Conservation (phyloP, 2,797 vertebrate species). For the Trichosurus vulpecula region DNA sequence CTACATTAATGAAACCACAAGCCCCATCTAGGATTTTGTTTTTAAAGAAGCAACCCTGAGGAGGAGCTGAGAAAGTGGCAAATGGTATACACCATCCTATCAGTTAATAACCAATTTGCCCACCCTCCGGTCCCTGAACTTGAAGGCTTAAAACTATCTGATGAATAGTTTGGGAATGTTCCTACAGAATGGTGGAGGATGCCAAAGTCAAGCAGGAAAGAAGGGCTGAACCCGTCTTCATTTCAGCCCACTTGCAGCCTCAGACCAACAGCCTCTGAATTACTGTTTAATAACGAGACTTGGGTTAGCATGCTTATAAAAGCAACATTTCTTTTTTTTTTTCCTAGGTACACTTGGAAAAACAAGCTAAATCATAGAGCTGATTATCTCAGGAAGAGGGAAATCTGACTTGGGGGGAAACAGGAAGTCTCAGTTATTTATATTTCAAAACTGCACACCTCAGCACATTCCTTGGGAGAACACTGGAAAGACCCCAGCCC, state of each 20-base stretch:
- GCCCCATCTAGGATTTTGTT: background rate
- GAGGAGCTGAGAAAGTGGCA: background rate
- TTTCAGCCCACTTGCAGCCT: background rate
- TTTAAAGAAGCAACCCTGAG: background rate
- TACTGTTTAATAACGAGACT: background rate
- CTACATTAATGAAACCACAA: background rate
- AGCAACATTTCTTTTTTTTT: background rate
- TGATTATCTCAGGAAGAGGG: conserved; percentile 38
- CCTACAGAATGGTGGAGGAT: background rate
- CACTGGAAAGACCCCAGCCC: background rate
- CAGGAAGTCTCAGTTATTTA: background rate
- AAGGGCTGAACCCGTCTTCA: background rate
- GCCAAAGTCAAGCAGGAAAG: background rate
- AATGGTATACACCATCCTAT: background rate
- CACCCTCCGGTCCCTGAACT: background rate
- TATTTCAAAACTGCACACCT: background rate
- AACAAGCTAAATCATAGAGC: conserved; percentile 36
- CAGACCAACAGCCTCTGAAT: conserved; percentile 17
- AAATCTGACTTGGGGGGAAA: conserved; percentile 51
- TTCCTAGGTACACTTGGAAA: background rate
- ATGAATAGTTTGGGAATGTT: background rate
- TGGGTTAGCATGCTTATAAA: background rate
- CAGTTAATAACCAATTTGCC: background rate
- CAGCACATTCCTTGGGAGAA: no score
- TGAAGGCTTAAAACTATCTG: background rate